A percentile compares a stretch with the other conserved stretches of the same genome.
These are phyloP conservation scores for Gallinago media DNA, from an alignment of 2,113 vertebrate species.

Conservation along the genomic window DNA sequence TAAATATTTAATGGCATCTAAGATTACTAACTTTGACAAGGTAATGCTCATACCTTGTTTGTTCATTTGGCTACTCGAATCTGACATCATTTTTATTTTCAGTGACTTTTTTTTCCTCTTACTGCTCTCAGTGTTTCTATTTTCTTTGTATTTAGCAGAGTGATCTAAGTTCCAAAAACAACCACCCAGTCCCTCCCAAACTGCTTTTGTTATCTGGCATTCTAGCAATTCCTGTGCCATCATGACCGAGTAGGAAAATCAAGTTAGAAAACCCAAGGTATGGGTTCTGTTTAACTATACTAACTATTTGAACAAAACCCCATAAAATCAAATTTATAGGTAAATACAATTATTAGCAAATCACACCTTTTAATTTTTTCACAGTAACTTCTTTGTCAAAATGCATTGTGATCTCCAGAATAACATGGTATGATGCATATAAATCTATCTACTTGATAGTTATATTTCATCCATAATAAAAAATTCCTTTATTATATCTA, in stretches of 20 bases:
- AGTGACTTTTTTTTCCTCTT: not conserved
- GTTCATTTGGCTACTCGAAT: slow-evolving; percentile 24
- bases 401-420: not conserved
- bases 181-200: not conserved
- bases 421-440: not conserved
- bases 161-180: not conserved
- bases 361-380: not conserved
- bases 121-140: not conserved
- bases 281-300: not conserved
- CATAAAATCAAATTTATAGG: not conserved
- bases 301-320: not conserved
- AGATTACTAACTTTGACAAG: slow-evolving; percentile 73
- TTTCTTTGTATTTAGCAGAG: not conserved
- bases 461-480: not conserved
- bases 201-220: not conserved
- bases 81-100: not conserved
- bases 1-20: slow-evolving; percentile 78
- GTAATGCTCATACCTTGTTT: slow-evolving; percentile 24
- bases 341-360: not conserved
- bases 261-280: not conserved
- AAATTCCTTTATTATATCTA: too few relatives aligned
- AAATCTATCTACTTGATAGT: not conserved
- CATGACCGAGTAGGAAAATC: not conserved
- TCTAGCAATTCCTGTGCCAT: not conserved
- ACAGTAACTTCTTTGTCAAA: not conserved